These are phyloP conservation scores for Bhutanitis thaidina DNA, from an alignment of 2,888 invertebrate genomes.

Conservation along the genomic window DNA sequence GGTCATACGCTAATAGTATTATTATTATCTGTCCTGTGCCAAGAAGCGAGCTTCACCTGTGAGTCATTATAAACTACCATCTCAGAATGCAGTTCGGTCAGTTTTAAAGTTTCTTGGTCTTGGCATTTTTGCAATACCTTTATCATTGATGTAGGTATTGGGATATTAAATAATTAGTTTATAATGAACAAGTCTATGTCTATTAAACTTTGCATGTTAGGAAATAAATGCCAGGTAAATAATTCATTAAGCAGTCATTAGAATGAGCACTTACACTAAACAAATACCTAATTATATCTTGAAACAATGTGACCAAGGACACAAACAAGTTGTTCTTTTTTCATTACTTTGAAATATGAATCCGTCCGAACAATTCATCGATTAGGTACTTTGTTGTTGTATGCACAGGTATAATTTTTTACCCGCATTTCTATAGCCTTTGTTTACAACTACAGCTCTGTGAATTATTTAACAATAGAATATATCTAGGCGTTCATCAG, in stretches of 20 bases:
- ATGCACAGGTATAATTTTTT: constrained; percentile 9
- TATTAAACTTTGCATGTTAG: too few relatives aligned
- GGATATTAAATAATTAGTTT: background rate
- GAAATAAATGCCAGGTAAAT: too few relatives aligned
- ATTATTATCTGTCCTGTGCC: constrained; percentile 59
- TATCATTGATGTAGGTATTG: background rate
- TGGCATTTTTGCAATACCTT: constrained; percentile 14
- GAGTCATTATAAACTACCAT: constrained; percentile 55
- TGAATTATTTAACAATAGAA: constrained; percentile 16
- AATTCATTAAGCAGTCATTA: too few relatives aligned
- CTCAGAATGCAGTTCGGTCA: constrained; percentile 67
- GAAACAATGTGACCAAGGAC: too few relatives aligned
- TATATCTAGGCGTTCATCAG: constrained; percentile 5
- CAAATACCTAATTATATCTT: too few relatives aligned
- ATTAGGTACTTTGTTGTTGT: constrained; percentile 12
- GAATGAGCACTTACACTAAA: too few relatives aligned
- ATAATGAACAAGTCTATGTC: too few relatives aligned
- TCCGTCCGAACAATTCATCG: constrained; percentile 7
- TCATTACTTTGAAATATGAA: background rate
- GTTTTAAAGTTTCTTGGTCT: constrained; percentile 25
- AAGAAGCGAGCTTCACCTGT: constrained; percentile 53
- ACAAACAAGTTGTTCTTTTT: too few relatives aligned
- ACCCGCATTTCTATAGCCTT: constrained; percentile 20
- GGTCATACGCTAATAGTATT: constrained; percentile 45
- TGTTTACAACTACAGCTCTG: constrained; percentile 14